Evolutionary conservation across 92 coral and sea anemone genomes (phyloP).

Genomic region (Heteractis magnifica): DNA sequence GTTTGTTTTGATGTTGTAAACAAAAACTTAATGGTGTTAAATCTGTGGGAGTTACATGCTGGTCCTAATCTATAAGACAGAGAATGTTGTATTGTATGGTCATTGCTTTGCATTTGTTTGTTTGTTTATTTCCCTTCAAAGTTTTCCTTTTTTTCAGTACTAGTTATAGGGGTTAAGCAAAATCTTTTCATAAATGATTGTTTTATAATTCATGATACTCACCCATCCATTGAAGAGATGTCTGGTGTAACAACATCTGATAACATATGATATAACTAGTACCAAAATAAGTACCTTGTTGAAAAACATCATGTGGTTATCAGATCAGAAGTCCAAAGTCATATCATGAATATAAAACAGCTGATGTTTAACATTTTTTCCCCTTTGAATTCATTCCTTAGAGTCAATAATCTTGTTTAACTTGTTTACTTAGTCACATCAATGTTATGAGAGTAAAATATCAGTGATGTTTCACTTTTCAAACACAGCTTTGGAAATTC

Average conservation of each 20-base stretch:
- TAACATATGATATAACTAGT: neutral
- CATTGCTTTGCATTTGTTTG: too few relatives aligned
- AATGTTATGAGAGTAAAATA: neutral
- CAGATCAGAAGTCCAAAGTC: too few relatives aligned
- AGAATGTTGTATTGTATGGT: too few relatives aligned
- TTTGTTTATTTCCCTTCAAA: too few relatives aligned
- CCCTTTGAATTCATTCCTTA: neutral
- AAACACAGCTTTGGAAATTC: neutral
- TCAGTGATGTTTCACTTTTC: neutral
- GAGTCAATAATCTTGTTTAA: neutral
- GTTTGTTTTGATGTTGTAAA: conserved; percentile 3
- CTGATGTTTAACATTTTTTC: neutral
- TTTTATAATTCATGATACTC: neutral
- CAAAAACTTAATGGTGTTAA: neutral
- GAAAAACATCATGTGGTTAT: too few relatives aligned
- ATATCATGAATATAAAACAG: too few relatives aligned
- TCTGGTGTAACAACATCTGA: neutral
- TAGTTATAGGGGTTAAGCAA: neutral
- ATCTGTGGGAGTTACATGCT: too few relatives aligned
- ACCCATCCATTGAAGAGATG: neutral
- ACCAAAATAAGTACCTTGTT: too few relatives aligned
- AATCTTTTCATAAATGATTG: neutral
- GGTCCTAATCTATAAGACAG: too few relatives aligned
- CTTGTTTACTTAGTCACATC: neutral
- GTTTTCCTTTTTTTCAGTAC: neutral